Conservation (phyloP, 2,888 invertebrate genomes). For the Coremacera marginata region DNA sequence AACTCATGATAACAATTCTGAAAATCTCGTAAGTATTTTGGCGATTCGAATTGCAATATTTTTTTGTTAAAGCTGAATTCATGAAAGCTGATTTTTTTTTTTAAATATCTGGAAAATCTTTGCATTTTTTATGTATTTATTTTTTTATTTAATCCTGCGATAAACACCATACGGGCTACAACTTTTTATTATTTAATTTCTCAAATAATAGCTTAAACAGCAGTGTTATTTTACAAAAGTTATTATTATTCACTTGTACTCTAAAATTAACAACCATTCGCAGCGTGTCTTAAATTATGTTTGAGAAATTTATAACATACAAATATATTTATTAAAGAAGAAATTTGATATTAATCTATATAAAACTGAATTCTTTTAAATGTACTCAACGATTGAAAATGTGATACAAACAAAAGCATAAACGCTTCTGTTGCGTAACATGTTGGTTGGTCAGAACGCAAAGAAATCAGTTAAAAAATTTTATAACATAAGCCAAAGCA, state of each 20-base stretch:
- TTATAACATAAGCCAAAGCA: no score
- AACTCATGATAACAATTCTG: no score
- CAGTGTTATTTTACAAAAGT: slow-evolving; percentile 20
- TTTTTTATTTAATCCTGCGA: slow-evolving; percentile 12
- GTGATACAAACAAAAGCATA: background rate
- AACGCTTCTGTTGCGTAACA: no score
- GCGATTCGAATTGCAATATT: no score
- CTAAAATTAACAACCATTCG: slow-evolving; percentile 36
- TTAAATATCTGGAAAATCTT: no score
- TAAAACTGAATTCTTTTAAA: background rate
- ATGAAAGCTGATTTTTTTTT: no score
- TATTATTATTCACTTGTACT: slow-evolving; percentile 38
- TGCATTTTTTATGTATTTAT: slow-evolving; percentile 9
- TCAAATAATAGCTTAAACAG: slow-evolving; percentile 26
- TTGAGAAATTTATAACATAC: slow-evolving; percentile 5
- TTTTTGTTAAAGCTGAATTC: no score
- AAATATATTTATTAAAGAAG: background rate
- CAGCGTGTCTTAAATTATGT: background rate
- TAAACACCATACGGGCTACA: slow-evolving; percentile 26
- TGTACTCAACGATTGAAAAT: background rate
- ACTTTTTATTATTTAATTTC: slow-evolving; percentile 13
- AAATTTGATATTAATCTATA: background rate
- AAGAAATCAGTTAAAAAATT: no score
- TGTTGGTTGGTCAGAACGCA: no score
- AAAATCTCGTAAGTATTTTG: no score